Conservation (phyloP, 1,140 invertebrate genomes). For the Scylla paramamosain region DNA sequence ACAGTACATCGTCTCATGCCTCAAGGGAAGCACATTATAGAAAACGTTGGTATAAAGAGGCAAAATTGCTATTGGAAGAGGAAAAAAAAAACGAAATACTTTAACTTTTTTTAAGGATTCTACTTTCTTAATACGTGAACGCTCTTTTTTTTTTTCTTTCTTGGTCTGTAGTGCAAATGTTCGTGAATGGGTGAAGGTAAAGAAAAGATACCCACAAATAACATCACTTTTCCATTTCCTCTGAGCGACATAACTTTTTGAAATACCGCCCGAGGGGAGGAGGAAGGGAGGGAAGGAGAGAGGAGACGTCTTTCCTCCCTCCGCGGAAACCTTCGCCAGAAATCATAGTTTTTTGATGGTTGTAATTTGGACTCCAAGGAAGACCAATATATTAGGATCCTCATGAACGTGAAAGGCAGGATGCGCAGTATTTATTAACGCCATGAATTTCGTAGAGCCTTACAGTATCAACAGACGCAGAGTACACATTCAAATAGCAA, state of each 20-base stretch:
- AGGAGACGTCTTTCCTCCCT: background rate
- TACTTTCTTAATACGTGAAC: background rate
- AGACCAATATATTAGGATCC: background rate
- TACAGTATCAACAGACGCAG: background rate
- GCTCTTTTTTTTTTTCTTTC: background rate
- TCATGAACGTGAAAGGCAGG: background rate
- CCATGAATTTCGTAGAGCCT: background rate
- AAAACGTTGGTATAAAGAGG: too few species aligned
- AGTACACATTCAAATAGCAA: too few species aligned
- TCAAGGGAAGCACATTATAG: too few species aligned
- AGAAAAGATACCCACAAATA: background rate
- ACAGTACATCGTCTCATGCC: too few species aligned
- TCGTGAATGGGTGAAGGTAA: background rate
- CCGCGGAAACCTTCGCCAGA: background rate
- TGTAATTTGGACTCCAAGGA: constrained; percentile 13
- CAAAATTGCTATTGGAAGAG: too few species aligned
- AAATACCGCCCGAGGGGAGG: background rate
- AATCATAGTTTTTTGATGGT: background rate
- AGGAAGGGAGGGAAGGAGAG: background rate
- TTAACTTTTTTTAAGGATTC: too few species aligned
- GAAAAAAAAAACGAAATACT: too few species aligned
- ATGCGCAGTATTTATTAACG: background rate
- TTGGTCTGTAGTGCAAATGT: background rate
- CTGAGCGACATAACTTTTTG: background rate
- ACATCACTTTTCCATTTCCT: constrained; percentile 22